Conservation (phyloP, 2,888 invertebrate species). For the Dryobota labecula region DNA sequence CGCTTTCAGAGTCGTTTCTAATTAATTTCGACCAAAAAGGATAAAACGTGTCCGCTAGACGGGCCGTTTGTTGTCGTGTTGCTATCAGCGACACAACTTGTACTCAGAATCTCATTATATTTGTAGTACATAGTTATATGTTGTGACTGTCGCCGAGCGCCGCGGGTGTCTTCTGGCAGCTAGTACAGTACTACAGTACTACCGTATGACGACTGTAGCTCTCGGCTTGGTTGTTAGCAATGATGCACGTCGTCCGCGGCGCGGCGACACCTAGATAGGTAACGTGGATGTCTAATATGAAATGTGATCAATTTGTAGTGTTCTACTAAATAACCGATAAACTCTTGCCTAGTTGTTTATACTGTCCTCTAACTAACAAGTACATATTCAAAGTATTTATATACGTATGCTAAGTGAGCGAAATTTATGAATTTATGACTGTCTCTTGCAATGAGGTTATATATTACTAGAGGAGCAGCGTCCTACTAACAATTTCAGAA, state of each 20-base stretch:
- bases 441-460: no score
- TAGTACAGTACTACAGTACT: no score
- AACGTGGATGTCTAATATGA: conserved; percentile 34
- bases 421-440: background rate
- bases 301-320: conserved; percentile 38
- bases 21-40: conserved; percentile 14
- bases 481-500: no score
- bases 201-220: background rate
- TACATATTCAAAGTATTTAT: conserved; percentile 17
- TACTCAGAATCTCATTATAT: conserved; percentile 31
- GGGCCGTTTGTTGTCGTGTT: background rate
- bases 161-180: background rate
- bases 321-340: conserved; percentile 50
- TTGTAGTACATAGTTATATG: conserved; percentile 20
- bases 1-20: conserved; percentile 10
- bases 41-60: conserved; percentile 5
- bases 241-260: background rate
- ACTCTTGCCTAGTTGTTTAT: conserved; percentile 51
- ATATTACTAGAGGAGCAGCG: no score
- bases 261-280: background rate
- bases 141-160: background rate
- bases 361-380: conserved; percentile 21
- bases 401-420: background rate
- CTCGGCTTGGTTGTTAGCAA: background rate
- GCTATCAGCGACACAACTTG: background rate